phyloP scores from a whole-genome alignment of 2,113 vertebrate genomes.

The Propithecus coquereli region DNA sequence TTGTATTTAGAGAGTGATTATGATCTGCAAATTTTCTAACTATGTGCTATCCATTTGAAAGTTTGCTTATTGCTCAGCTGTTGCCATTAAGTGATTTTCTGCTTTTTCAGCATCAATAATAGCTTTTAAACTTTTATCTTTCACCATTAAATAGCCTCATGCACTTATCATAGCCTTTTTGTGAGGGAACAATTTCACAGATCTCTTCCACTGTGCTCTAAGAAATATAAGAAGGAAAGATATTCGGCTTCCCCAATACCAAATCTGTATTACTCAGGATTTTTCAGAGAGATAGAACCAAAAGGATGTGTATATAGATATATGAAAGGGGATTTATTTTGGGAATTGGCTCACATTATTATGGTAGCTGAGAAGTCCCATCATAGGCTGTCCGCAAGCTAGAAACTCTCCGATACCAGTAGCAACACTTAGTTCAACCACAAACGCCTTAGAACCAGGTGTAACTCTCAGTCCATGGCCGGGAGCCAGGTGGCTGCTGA shows the following conservation, averaged over 20 bases:
- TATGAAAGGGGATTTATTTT: background rate
- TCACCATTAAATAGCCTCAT: background rate
- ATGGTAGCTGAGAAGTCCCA: background rate
- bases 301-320: background rate
- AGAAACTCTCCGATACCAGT: background rate
- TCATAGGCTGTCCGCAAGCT: background rate
- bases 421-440: background rate
- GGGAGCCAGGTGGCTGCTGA: background rate
- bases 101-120: background rate
- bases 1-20: background rate
- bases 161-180: background rate
- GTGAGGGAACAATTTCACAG: background rate
- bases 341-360: background rate
- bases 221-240: background rate
- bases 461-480: background rate
- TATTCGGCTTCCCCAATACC: background rate
- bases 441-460: background rate
- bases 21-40: background rate
- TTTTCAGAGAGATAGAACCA: background rate
- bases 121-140: background rate
- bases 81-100: background rate
- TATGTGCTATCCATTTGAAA: background rate
- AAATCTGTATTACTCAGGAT: background rate
- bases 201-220: background rate
- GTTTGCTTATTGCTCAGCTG: background rate